These are phyloP conservation scores for Apis florea DNA, from an alignment of 1,140 invertebrate genomes.

Conservation along the genomic window DNA sequence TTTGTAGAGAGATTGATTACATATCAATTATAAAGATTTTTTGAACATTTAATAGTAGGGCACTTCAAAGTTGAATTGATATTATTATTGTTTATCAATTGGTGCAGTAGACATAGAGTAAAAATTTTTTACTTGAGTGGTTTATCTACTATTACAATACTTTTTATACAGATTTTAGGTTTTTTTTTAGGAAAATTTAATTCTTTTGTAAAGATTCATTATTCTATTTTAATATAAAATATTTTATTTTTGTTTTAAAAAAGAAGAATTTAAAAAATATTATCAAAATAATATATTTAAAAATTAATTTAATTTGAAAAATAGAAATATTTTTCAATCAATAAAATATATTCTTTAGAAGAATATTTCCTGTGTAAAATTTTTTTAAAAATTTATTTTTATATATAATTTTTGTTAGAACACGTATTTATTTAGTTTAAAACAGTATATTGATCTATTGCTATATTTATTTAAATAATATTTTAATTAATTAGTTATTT, in stretches of 20 bases:
- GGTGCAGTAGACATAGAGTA: slow-evolving; percentile 58
- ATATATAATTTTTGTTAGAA: slow-evolving; percentile 56
- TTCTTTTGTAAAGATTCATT: slow-evolving; percentile 18
- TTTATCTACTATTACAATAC: slow-evolving; percentile 31
- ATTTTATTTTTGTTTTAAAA: slow-evolving; percentile 22
- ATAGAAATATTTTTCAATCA: slow-evolving; percentile 49
- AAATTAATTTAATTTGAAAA: slow-evolving; percentile 60
- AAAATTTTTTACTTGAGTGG: slow-evolving; percentile 51
- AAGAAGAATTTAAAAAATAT: slow-evolving; percentile 20
- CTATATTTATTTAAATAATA: slow-evolving; percentile 49
- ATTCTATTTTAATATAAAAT: slow-evolving; percentile 12
- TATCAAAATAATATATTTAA: slow-evolving; percentile 38
- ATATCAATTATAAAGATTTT: slow-evolving; percentile 66
- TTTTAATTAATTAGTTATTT: slow-evolving; percentile 19
- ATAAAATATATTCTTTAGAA: slow-evolving; percentile 52
- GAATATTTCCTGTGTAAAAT: slow-evolving; percentile 54
- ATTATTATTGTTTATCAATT: slow-evolving; percentile 57
- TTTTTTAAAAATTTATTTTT: slow-evolving; percentile 47
- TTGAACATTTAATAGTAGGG: slow-evolving; percentile 77
- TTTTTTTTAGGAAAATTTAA: slow-evolving; percentile 35
- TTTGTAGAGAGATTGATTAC: slow-evolving; percentile 71
- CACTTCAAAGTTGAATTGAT: slow-evolving; percentile 72
- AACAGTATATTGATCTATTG: slow-evolving; percentile 66
- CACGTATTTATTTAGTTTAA: slow-evolving; percentile 59
- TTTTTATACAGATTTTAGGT: slow-evolving; percentile 39